phyloP scores from a whole-genome alignment of 1,140 invertebrate species.

The Drosophila sproati region DNA sequence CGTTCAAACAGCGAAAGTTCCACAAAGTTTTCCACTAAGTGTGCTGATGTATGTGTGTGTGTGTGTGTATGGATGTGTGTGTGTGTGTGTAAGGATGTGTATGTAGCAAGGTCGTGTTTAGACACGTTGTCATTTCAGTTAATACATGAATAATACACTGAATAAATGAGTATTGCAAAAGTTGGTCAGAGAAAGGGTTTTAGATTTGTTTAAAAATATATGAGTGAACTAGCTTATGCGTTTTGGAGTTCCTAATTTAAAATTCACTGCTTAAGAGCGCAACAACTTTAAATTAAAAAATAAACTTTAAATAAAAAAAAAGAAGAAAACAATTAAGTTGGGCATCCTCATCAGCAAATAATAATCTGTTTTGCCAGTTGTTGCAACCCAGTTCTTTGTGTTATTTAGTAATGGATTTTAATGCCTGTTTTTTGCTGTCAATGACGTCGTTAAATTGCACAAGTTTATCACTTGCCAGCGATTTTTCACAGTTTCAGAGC shows the following conservation, averaged over 20 bases:
- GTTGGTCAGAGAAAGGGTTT: background rate
- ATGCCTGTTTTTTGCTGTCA: slow-evolving; percentile 20
- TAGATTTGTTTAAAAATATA: background rate
- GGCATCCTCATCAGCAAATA: background rate
- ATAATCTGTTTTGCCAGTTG: background rate
- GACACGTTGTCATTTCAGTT: slow-evolving; percentile 17
- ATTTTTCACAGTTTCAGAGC: slow-evolving; percentile 17
- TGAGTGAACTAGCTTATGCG: too few relatives aligned
- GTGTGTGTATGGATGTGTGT: background rate
- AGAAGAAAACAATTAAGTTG: too few relatives aligned
- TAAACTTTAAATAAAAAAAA: too few relatives aligned
- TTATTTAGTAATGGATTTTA: background rate
- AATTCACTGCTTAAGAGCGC: too few relatives aligned
- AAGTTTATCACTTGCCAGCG: slow-evolving; percentile 51
- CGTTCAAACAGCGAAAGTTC: slow-evolving; percentile 23
- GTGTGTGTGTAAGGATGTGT: background rate
- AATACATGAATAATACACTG: slow-evolving; percentile 11
- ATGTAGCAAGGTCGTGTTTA: slow-evolving; percentile 9
- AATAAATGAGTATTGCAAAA: background rate
- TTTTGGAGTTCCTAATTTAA: too few relatives aligned
- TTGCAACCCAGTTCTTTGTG: slow-evolving; percentile 22
- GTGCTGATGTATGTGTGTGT: background rate
- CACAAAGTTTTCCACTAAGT: background rate
- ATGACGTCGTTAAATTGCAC: slow-evolving; percentile 44
- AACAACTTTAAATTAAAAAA: too few relatives aligned